Percentiles rank a stretch among this genome's conserved stretches.
phyloP scores from a whole-genome alignment of 2,113 vertebrate species.

The Tautogolabrus adspersus region DNA sequence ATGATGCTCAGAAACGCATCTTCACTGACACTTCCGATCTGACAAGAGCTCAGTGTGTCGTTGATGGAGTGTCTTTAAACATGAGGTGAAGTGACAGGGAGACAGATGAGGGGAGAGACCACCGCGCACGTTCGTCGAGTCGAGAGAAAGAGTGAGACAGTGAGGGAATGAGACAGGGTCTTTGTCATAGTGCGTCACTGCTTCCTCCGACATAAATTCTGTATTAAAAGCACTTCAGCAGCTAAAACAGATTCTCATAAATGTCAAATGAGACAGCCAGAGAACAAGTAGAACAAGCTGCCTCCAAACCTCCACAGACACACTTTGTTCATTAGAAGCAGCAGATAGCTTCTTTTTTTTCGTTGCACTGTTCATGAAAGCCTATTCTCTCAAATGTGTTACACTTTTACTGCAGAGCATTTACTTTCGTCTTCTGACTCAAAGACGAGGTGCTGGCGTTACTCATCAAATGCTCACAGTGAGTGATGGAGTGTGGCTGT shows the following conservation, averaged over 20 bases:
- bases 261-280: constrained; percentile 55
- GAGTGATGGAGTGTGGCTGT: constrained; percentile 38
- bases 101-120: not conserved
- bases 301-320: constrained; percentile 23
- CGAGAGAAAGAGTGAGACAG: not conserved
- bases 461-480: constrained; percentile 42
- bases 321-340: constrained; percentile 47
- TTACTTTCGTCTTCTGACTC: constrained; percentile 46
- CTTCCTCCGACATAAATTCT: constrained; percentile 41
- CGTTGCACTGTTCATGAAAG: constrained; percentile 5
- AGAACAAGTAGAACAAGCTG: constrained; percentile 41
- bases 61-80: constrained; percentile 13
- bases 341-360: constrained; percentile 18
- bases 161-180: not conserved
- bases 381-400: not conserved
- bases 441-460: constrained; percentile 16
- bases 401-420: constrained; percentile 40
- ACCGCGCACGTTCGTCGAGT: not conserved
- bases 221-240: constrained; percentile 37
- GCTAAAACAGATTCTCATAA: constrained; percentile 64
- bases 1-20: constrained; percentile 36
- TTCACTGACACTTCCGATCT: constrained; percentile 39
- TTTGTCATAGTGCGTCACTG: constrained; percentile 17
- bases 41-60: constrained; percentile 25
- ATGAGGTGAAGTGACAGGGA: constrained; percentile 5